phyloP scores from a whole-genome alignment of 2,888 invertebrate species.

The Thyatira batis region DNA sequence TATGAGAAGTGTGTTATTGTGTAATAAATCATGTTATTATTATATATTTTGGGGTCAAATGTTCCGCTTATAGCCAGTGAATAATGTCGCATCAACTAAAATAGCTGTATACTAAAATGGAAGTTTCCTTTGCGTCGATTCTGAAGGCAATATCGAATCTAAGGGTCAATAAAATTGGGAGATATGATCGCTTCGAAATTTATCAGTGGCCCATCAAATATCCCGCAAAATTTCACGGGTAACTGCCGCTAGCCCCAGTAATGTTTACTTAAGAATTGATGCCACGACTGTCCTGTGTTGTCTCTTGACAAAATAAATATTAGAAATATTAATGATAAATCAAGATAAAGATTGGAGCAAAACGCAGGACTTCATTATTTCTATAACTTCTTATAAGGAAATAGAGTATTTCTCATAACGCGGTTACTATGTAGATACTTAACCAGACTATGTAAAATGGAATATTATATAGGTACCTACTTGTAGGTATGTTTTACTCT shows the following conservation, averaged over 20 bases:
- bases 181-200: constrained; percentile 56
- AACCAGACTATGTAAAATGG: no score
- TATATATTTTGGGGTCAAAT: constrained; percentile 18
- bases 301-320: constrained; percentile 11
- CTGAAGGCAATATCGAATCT: constrained; percentile 49
- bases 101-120: constrained; percentile 29
- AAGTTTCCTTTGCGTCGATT: constrained; percentile 24
- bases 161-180: constrained; percentile 65
- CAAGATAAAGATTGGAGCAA: not conserved
- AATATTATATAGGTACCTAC: not conserved
- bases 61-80: constrained; percentile 20
- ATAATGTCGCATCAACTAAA: constrained; percentile 36
- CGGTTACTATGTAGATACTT: not conserved
- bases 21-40: constrained; percentile 8
- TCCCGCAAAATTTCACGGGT: constrained; percentile 50
- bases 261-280: constrained; percentile 40
- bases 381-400: no score
- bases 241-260: constrained; percentile 25
- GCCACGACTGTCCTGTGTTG: constrained; percentile 21
- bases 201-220: constrained; percentile 54
- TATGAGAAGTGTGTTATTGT: not conserved
- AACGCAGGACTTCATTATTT: no score
- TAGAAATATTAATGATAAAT: not conserved
- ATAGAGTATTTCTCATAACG: no score
- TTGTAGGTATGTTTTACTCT: not conserved